Evolutionary conservation across 2,113 vertebrate genomes (phyloP).

Genomic region (Silurus asotus): DNA sequence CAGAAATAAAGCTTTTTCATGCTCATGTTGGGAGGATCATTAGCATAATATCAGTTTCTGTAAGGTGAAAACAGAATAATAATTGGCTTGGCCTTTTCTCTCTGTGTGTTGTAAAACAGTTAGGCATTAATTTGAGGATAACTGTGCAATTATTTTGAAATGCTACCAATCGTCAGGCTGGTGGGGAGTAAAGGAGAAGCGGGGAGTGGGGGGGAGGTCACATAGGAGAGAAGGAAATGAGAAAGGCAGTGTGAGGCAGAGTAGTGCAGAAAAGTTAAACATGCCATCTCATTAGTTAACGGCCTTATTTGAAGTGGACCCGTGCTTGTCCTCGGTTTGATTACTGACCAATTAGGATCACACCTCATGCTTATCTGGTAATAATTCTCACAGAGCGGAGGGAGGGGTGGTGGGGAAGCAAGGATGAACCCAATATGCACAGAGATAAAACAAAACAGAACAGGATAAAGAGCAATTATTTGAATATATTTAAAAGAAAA

Average conservation of each 20-base stretch:
- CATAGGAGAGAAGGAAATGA: constrained; percentile 23
- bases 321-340: constrained; percentile 21
- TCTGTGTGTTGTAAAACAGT: constrained; percentile 83
- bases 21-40: constrained; percentile 78
- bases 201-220: constrained; percentile 25
- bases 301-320: constrained; percentile 41
- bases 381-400: constrained; percentile 11
- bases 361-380: constrained; percentile 36
- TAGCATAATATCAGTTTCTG: constrained; percentile 82
- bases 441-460: constrained; percentile 2
- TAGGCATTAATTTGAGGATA: constrained; percentile 85
- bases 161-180: constrained; percentile 74
- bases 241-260: constrained; percentile 33
- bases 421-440: background rate
- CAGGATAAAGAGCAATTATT: constrained; percentile 4
- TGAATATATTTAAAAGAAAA: background rate
- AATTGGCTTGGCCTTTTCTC: constrained; percentile 84
- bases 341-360: constrained; percentile 40
- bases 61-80: constrained; percentile 84
- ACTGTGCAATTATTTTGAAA: constrained; percentile 83
- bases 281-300: constrained; percentile 43
- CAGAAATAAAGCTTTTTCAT: constrained; percentile 76
- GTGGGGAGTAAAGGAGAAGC: constrained; percentile 59
- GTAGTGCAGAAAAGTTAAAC: constrained; percentile 42
- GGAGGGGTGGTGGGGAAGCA: background rate